These are phyloP conservation scores for Muscicapa comitata DNA, from an alignment of 2,797 vertebrate species.

Conservation along the genomic window DNA sequence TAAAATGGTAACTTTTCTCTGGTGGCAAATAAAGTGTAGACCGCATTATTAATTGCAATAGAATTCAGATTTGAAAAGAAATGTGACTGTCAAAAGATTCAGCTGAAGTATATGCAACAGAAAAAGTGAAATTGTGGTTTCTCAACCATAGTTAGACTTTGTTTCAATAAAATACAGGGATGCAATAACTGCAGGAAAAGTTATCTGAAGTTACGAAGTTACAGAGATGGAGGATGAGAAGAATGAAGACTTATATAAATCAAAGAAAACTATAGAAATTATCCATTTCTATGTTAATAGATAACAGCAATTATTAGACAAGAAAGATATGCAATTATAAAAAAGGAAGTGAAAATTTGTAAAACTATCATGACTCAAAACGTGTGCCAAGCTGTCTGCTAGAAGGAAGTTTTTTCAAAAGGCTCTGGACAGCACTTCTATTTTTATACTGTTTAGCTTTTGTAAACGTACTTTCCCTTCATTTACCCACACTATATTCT, in stretches of 20 bases:
- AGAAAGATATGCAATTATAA: neutral
- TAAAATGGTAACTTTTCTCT: neutral
- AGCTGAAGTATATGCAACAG: neutral
- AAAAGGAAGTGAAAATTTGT: neutral
- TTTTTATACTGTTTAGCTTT: neutral
- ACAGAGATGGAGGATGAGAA: neutral
- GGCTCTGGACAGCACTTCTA: neutral
- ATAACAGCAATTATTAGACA: neutral
- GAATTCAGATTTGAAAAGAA: neutral
- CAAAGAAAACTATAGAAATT: neutral
- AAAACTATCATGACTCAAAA: neutral
- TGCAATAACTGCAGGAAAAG: neutral
- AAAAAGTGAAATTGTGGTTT: neutral
- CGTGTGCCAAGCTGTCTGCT: neutral
- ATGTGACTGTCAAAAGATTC: neutral
- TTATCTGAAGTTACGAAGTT: neutral
- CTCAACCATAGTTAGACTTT: neutral
- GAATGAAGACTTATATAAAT: neutral
- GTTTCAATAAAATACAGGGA: neutral
- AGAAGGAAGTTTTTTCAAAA: neutral
- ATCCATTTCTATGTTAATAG: neutral
- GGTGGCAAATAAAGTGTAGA: neutral
- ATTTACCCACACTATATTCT: neutral
- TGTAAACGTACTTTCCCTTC: neutral
- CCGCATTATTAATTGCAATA: neutral